Base-by-base conservation (phyloP, 2,888 invertebrate species). In the Leptopterna dolabrata region DNA sequence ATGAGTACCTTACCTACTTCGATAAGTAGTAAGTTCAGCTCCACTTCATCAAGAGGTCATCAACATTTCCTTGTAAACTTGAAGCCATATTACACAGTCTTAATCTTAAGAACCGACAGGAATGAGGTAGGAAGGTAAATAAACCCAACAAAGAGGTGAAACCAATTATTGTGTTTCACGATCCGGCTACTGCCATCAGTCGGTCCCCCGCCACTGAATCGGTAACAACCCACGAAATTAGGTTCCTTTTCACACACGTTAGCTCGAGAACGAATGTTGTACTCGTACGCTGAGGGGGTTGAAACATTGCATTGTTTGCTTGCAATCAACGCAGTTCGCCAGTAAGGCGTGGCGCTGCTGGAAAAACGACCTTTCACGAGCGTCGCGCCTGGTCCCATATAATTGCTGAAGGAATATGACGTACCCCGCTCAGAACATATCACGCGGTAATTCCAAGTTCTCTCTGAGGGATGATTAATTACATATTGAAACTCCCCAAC, bases 221-320 rank as follows among this genome's bases (percentile, higher is more conserved):
- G 63, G 63, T 63, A 63, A 63, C 63, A 63, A 63, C 63, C 63
- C 63, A 63, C 63, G 63, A 63, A 63, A 63, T 63, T 63, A 63
- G 63, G 63, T 63, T 63, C 63, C 63, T 63, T 63, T 63, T 63
- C 63, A 63, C 63, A 63, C 24, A 63, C 63, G 24, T 63, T 24
- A 63, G 19, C 63, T 11, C 24, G 63, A 63, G 63, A 63, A 63
- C 63, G 19, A 63, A 63, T 63, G 63, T 63, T 19, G 55, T 7
- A 24, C 19, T 24, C 0, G 63, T 2, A 36, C 63, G n/a, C 47
- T 47, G 63, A 11, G 11, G 63, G 63, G 63, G 63, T 19, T 63
- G 24, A 24, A 24, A 63, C 27, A 24, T 63, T 11, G 19, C 63
- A 63, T 63, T 63, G 63, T 63, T 63, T 63, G 63, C 63, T 24